These are phyloP conservation scores for Anticlea derivata DNA, from an alignment of 2,888 invertebrate species.

Conservation along the genomic window DNA sequence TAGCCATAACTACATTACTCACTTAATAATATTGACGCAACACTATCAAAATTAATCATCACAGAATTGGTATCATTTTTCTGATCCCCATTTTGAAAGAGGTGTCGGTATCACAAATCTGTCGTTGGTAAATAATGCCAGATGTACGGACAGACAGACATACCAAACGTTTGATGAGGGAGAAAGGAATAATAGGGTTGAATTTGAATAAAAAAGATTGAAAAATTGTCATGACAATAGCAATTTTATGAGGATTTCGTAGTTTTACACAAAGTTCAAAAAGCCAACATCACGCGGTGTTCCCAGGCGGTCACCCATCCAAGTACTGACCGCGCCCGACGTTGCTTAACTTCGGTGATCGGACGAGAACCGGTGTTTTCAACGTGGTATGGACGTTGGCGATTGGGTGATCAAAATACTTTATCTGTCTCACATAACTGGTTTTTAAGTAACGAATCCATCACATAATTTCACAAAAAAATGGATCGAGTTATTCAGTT, in stretches of 20 bases:
- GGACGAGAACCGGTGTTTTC: constrained; percentile 65
- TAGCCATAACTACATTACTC: too few relatives aligned
- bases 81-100: constrained; percentile 58
- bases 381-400: constrained; percentile 39
- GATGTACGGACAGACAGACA: constrained; percentile 44
- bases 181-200: not conserved
- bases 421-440: too few relatives aligned
- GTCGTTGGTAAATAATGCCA: constrained; percentile 57
- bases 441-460: too few relatives aligned
- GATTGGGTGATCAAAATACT: not conserved
- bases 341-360: constrained; percentile 78
- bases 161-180: not conserved
- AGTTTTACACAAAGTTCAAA: constrained; percentile 42
- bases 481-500: too few relatives aligned
- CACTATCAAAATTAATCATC: constrained; percentile 46
- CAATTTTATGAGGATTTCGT: too few relatives aligned
- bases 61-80: constrained; percentile 62
- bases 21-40: constrained; percentile 18
- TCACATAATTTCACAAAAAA: too few relatives aligned
- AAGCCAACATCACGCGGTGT: constrained; percentile 59
- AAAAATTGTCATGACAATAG: too few relatives aligned
- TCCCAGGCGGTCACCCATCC: constrained; percentile 66
- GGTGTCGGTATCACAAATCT: constrained; percentile 63
- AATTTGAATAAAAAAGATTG: not conserved
- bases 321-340: constrained; percentile 74